A percentile compares a stretch with the other conserved stretches of the same genome.
phyloP scores from a whole-genome alignment of 37 sponge, comb jelly and placozoan species.

The Hexactinellida sp. region DNA sequence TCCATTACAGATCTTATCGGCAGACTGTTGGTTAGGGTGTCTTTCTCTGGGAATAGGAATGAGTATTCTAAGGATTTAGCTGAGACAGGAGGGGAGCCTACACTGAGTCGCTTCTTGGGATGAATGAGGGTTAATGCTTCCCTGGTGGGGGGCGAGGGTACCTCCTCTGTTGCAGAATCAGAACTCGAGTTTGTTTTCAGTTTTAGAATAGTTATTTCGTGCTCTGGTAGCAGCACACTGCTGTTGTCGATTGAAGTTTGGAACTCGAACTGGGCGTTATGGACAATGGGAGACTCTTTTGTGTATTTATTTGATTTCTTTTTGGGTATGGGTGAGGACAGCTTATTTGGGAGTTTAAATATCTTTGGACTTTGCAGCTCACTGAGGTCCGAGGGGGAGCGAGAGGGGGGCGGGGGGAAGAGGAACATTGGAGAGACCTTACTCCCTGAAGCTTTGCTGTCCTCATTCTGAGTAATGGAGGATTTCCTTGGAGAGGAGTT shows the following conservation, averaged over 20 bases:
- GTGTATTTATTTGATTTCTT: not conserved
- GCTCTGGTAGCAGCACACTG: not conserved
- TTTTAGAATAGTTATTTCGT: not conserved
- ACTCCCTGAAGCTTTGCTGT: not conserved
- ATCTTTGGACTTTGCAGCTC: not conserved
- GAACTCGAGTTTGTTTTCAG: not conserved
- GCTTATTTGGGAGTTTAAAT: not conserved
- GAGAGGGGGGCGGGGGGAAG: not conserved
- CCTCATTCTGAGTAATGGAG: not conserved
- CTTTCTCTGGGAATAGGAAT: conserved; percentile 2
- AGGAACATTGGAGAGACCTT: not conserved
- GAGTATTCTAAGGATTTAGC: not conserved
- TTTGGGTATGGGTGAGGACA: not conserved
- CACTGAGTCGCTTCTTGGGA: not conserved
- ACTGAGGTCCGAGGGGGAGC: not conserved
- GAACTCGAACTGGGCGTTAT: not conserved
- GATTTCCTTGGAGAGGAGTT: not conserved
- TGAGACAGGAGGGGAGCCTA: not conserved
- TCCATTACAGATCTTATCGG: not conserved
- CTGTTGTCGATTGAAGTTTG: not conserved
- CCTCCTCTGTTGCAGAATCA: not conserved
- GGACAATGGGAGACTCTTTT: not conserved
- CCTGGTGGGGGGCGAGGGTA: not conserved
- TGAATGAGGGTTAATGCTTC: not conserved
- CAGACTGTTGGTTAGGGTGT: not conserved